Base-by-base conservation (phyloP, 2,888 invertebrate genomes). In the Tupiocoris notatus region DNA sequence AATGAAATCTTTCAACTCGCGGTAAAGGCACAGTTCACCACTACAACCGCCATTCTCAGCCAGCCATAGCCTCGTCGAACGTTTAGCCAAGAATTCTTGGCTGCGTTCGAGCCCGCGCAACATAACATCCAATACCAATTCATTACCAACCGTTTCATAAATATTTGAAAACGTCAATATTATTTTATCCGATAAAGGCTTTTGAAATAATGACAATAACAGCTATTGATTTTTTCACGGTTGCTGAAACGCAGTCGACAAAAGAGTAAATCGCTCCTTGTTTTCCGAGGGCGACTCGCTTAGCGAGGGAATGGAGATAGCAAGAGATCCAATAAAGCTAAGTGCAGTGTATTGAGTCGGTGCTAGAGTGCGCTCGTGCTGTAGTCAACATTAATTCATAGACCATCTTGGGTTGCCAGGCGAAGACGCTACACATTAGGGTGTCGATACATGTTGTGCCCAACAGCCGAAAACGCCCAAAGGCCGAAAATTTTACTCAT, bases 1-100 rank as follows among this genome's bases (percentile, higher is more conserved):
- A 76, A 76, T 76, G 76, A 76, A 76, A 76, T 76, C 76, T 76
- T 57, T 66, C 22, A 22, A 68, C 63, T 59, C 76, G 39, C 39
- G 39, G 39, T 39, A 39, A 12, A 3, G 39, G 6, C 39, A 39
- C 39, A 39, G 39, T 12, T 12, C 39, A 39, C 39, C 39, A 39
- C 39, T 12, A 39, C 39, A 3, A 39, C 39, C 39, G 12, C 39
- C 39, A 39, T 39, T 12, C 3, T 39, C 39, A 39, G 12, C 12
- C 39, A 39, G 39, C 39, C 6, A 7, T 7, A 3, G 39, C 39
- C 39, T 3, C 39, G 6, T 39, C 12, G 12, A 39, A 12, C 39
- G 12, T 39, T 3, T 7, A 39, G 39, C 39, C 39, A 3, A 39
- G 39, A 39, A n/a, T n/a, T n/a, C n/a, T n/a, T n/a, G n/a, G n/a